Evolutionary conservation across 2,888 invertebrate genomes (phyloP), one percentile per base, ranked within the genome.

Genomic region (Drosophila fungiperda): DNA sequence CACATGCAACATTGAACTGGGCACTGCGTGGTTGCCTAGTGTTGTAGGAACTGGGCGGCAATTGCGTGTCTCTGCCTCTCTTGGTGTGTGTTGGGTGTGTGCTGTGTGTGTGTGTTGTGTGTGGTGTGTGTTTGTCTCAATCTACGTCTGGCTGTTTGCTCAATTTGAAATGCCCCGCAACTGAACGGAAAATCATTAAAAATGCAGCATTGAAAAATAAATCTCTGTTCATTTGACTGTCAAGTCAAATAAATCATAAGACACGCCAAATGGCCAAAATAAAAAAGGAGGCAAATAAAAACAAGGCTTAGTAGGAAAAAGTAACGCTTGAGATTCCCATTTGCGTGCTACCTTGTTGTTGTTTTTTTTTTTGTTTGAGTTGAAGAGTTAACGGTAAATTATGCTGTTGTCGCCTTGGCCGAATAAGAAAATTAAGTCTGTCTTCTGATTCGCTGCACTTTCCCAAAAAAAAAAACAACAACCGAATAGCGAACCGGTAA

Each of bases 191-290:
- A 87, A 82, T 89, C 90, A 83, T 83, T 89, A 89, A 83, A 83
- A 83, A 78, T 73, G 66, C 88, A 79, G 64, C 80, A 82, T 84
- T 79, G 83, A 76, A 76, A 87, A 82, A 89, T 84, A 84, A 89
- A 84, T 84, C 90, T 79, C 83, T 90, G 83, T 84, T 87, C 90
- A 82, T 55, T 87, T 87, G 90, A 80, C 88, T 84, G 90, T 90
- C 90, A 82, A 82, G 90, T 89, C 86, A 89, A 88, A 84, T 84
- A 84, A 84, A 84, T 84, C 83, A 84, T 89, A 89, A 65, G 83
- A 87, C 83, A 83, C 90, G 83, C 80, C 82, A 78, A 89, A 89
- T 73, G 64, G 54, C 72, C 84, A 20, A 83, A 83, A 62, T 59
- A 50, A 45, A 40, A n/a, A 23, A 45, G 12, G 6, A 9, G 11